Percentiles rank a stretch among this genome's conserved stretches.
These are phyloP conservation scores for Coendou prehensilis DNA, from an alignment of 2,797 vertebrate genomes.

Conservation along the genomic window DNA sequence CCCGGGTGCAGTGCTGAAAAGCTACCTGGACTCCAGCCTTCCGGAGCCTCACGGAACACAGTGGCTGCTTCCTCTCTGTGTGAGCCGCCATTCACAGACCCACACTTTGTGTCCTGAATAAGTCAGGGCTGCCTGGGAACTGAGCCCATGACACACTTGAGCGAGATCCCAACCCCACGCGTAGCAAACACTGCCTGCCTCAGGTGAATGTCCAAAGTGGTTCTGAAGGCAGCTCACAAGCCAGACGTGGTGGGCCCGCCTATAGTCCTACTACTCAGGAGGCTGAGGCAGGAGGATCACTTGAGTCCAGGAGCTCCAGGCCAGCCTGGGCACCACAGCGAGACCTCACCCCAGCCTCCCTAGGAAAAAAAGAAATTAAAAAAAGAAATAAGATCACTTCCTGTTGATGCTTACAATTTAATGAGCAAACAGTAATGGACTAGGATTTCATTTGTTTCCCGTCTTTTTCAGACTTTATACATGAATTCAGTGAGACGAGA, in stretches of 20 bases:
- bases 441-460: neutral
- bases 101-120: neutral
- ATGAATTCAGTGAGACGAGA: conserved; percentile 12
- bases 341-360: neutral
- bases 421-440: neutral
- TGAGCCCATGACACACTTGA: neutral
- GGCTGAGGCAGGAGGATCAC: neutral
- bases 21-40: neutral
- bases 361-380: neutral
- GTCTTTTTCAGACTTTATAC: neutral
- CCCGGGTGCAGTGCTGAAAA: neutral
- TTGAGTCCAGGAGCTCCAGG: neutral
- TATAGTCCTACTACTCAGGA: too few relatives aligned
- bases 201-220: neutral
- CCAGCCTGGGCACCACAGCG: neutral
- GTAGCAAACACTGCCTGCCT: neutral
- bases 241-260: neutral
- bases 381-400: neutral
- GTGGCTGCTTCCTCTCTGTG: neutral
- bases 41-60: neutral
- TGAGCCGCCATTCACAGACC: neutral
- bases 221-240: conserved; percentile 6
- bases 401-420: neutral
- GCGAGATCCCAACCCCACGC: neutral
- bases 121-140: neutral